These are phyloP conservation scores for Atta cephalotes DNA, from an alignment of 1,140 invertebrate genomes.

Conservation along the genomic window DNA sequence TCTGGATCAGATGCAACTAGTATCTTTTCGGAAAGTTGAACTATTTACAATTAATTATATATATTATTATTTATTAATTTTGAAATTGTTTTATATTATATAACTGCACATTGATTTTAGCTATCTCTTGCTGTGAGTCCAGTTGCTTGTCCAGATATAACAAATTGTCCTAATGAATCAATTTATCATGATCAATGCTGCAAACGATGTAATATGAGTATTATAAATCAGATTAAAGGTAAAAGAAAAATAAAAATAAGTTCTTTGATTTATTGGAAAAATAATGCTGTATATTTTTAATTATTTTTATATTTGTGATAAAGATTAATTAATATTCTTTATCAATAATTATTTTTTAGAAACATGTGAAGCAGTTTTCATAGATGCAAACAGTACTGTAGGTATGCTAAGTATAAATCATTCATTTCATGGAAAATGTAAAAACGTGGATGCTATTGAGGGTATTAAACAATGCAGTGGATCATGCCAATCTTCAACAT, in stretches of 20 bases:
- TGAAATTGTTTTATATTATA: slow-evolving; percentile 5
- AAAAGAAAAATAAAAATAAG: slow-evolving; percentile 65
- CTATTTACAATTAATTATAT: slow-evolving; percentile 5
- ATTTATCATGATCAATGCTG: slow-evolving; percentile 89
- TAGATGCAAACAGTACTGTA: slow-evolving; percentile 86
- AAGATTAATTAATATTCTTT: neutral
- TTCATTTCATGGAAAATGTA: slow-evolving; percentile 87
- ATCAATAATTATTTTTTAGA: slow-evolving; percentile 76
- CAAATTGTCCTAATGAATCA: slow-evolving; percentile 87
- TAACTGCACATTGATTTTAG: slow-evolving; percentile 74
- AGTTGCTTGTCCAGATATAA: slow-evolving; percentile 88
- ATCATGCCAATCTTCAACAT: slow-evolving; percentile 88
- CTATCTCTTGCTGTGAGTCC: slow-evolving; percentile 86
- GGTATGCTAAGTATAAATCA: slow-evolving; percentile 85
- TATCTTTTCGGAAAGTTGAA: slow-evolving; percentile 6
- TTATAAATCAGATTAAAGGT: slow-evolving; percentile 78
- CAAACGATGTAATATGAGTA: slow-evolving; percentile 87
- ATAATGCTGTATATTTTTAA: neutral
- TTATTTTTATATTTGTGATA: neutral
- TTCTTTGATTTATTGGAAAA: neutral
- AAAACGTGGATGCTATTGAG: slow-evolving; percentile 87
- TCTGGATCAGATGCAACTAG: slow-evolving; percentile 21
- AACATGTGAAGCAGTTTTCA: slow-evolving; percentile 86
- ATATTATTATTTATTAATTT: neutral
- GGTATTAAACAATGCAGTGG: slow-evolving; percentile 90